These are phyloP conservation scores for Eucidaris tribuloides DNA, from an alignment of 35 echinoderm and acorn worm genomes.

Conservation along the genomic window DNA sequence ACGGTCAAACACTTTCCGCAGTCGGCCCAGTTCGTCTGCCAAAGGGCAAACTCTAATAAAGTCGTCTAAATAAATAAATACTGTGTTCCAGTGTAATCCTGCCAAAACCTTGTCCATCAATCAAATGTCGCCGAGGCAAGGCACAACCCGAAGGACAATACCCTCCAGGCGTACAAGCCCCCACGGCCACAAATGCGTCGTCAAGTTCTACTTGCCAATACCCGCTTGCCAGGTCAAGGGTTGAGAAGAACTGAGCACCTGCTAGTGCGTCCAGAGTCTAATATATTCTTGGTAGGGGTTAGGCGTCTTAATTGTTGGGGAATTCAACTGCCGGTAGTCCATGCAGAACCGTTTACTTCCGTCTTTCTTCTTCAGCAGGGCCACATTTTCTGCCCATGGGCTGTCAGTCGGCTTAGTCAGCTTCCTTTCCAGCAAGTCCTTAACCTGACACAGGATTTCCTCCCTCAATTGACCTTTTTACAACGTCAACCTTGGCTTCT, in stretches of 20 bases:
- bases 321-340: no score
- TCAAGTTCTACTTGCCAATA: constrained; percentile 15
- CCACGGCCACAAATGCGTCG: constrained; percentile 36
- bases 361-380: constrained; percentile 30
- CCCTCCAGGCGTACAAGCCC: constrained; percentile 42
- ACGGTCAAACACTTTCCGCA: no score
- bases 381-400: constrained; percentile 15
- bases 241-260: no score
- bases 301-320: constrained; percentile 25
- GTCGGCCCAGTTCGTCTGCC: no score
- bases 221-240: no score
- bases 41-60: no score
- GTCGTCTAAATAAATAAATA: constrained; percentile 31
- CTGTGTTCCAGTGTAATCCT: constrained; percentile 32
- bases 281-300: neutral
- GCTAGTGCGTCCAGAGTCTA: constrained; percentile 29
- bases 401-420: constrained; percentile 1
- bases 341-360: constrained; percentile 33
- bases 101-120: constrained; percentile 36
- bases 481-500: neutral
- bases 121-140: constrained; percentile 57
- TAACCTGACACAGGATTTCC: neutral
- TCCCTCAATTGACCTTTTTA: neutral
- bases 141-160: constrained; percentile 49
- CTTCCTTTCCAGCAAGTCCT: constrained; percentile 24